phyloP scores from a whole-genome alignment of 2,888 invertebrate species.

The Phorcus lineatus region DNA sequence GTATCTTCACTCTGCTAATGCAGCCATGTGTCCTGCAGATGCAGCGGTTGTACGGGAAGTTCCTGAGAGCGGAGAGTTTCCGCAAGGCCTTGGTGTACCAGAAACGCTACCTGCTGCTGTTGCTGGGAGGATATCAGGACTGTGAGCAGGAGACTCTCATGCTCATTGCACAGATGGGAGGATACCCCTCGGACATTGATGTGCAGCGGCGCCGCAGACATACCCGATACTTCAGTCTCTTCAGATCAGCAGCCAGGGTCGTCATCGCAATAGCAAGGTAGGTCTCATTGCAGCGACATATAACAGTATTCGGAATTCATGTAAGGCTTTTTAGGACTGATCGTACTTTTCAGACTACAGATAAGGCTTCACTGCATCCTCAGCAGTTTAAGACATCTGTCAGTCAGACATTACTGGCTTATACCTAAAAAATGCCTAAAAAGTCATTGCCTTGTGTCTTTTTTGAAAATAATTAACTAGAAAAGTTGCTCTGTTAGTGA shows the following conservation, averaged over 20 bases:
- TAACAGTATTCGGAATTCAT: no score
- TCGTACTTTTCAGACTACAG: no score
- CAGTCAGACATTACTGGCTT: no score
- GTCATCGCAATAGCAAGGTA: conserved; percentile 65
- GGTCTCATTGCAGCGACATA: neutral
- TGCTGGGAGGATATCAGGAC: conserved; percentile 81
- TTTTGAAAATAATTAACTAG: no score
- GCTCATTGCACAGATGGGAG: conserved; percentile 75
- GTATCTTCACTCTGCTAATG: no score
- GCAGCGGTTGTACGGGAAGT: conserved; percentile 77
- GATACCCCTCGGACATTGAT: conserved; percentile 48
- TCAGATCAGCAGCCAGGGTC: conserved; percentile 65
- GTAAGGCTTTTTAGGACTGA: no score
- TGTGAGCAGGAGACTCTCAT: conserved; percentile 77
- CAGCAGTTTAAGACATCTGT: no score
- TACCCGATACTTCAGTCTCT: conserved; percentile 53
- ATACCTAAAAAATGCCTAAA: no score
- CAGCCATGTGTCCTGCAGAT: conserved; percentile 49
- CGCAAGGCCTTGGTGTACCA: conserved; percentile 92
- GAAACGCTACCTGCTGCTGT: conserved; percentile 88
- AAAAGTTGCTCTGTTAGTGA: no score
- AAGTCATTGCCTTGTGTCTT: no score
- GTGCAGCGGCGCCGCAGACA: conserved; percentile 38
- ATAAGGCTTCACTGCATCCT: no score
- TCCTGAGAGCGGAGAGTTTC: conserved; percentile 88